Conservation (phyloP, 1,140 invertebrate species). For the Magallana gigas region DNA sequence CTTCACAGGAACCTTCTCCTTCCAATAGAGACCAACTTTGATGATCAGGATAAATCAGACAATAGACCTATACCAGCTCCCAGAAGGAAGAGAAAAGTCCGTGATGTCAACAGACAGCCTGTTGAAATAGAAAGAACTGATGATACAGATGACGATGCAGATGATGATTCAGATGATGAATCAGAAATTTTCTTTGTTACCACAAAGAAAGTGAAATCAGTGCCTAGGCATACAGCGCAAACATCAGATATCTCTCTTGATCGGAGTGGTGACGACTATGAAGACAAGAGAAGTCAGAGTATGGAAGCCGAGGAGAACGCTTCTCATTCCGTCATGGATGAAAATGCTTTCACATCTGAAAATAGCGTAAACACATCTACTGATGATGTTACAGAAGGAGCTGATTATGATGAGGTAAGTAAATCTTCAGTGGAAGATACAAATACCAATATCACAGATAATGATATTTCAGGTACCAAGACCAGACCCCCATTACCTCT, state of each 20-base stretch:
- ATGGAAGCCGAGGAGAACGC: background rate
- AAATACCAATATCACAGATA: background rate
- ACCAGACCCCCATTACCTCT: background rate
- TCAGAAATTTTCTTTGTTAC: background rate
- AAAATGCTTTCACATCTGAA: background rate
- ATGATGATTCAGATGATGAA: constrained; percentile 9
- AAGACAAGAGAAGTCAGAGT: background rate
- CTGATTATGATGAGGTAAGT: background rate
- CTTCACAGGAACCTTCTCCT: too few relatives aligned
- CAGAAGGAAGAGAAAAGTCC: too few relatives aligned
- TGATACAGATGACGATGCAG: background rate
- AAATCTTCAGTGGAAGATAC: background rate
- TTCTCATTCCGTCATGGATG: too few relatives aligned
- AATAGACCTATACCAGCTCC: too few relatives aligned
- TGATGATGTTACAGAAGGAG: background rate
- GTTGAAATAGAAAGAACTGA: too few relatives aligned
- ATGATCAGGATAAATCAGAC: too few relatives aligned
- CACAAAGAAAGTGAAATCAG: too few relatives aligned
- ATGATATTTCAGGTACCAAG: background rate
- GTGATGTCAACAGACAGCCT: too few relatives aligned
- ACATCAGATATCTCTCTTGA: too few relatives aligned
- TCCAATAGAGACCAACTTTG: too few relatives aligned
- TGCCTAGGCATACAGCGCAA: too few relatives aligned
- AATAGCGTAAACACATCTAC: background rate
- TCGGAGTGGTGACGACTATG: too few relatives aligned